A percentile compares a stretch with the other conserved stretches of the same genome.
These are phyloP conservation scores for Stegastes partitus DNA, from an alignment of 2,113 vertebrate genomes.

Conservation along the genomic window DNA sequence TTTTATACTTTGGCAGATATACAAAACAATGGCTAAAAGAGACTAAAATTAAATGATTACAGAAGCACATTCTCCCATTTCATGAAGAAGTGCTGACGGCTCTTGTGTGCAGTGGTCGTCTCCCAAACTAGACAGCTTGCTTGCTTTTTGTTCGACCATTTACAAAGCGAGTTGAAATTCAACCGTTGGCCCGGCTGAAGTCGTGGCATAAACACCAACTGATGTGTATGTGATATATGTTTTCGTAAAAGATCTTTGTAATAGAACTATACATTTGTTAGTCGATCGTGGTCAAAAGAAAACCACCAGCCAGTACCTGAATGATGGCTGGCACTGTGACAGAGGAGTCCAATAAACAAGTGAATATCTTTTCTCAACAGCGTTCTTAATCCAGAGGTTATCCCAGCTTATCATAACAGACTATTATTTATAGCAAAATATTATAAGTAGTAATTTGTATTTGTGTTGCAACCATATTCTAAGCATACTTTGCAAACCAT, in stretches of 20 bases:
- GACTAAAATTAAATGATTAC: slow-evolving; percentile 34
- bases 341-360: slow-evolving; percentile 64
- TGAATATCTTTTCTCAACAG: slow-evolving; percentile 71
- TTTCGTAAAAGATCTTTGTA: slow-evolving; percentile 46
- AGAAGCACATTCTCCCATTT: slow-evolving; percentile 18
- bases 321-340: slow-evolving; percentile 40
- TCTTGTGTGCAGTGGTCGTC: slow-evolving; percentile 30
- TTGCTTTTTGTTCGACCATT: slow-evolving; percentile 25
- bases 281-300: slow-evolving; percentile 33
- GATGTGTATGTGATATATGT: slow-evolving; percentile 21
- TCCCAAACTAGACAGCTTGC: slow-evolving; percentile 14
- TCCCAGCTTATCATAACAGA: slow-evolving; percentile 85
- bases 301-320: slow-evolving; percentile 34
- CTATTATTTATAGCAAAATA: slow-evolving; percentile 94
- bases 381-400: slow-evolving; percentile 84
- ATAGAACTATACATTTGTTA: slow-evolving; percentile 58
- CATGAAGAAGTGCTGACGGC: slow-evolving; percentile 48
- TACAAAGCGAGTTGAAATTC: slow-evolving; percentile 17
- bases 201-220: slow-evolving; percentile 28
- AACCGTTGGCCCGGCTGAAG: slow-evolving; percentile 9
- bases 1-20: slow-evolving; percentile 69
- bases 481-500: slow-evolving; percentile 89
- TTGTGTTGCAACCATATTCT: slow-evolving; percentile 85
- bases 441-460: slow-evolving; percentile 90
- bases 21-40: slow-evolving; percentile 40